Base-by-base conservation (phyloP, 2,113 vertebrate genomes). In the Passer montanus region DNA sequence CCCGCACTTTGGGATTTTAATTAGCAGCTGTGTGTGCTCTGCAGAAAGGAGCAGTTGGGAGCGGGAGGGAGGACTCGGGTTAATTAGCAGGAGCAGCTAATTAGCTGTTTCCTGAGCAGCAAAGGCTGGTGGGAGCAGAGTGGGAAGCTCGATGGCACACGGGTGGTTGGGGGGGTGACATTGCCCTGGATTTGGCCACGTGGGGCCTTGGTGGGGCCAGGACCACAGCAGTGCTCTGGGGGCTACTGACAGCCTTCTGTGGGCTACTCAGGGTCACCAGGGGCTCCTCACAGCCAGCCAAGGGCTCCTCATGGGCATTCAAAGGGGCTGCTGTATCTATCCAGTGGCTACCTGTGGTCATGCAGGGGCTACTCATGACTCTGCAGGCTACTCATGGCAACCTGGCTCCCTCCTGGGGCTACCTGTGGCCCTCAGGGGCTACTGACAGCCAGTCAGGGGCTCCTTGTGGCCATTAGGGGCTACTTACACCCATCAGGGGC, bases 51-150 rank as follows among this genome's bases (percentile, higher is more conserved):
- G 92, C 92, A 84, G 87, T 81, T 69, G 77, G 81, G 77, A 89
- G 76, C 55, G 4, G 43, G 88, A 91, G 93, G 74, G 87, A 94
- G 75, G 78, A 64, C 62, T 82, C 20, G 4, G 83, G 44, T 82
- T 96, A 95, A 96, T 95, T 95, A 96, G 86, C 75, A 83, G 83
- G 52, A 93, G 91, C 58, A 7, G 83, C 86, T 96, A 94, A 96
- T 96, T 87, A 90, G 96, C 75, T 76, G 89, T 59, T 96, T 94
- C 94, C 94, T 92, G 78, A 90, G 93, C 93, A 90, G 85, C 93
- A 82, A 15, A 68, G 69, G 90, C 52, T 74, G 90, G 60, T 76
- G 55, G 3, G 60, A 89, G 47, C n/a, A 47, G 60, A 70, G 60
- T 66, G 78, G 85, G 93, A 77, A 73, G 49, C 52, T 80, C 0